These are phyloP conservation scores for Loxodonta africana DNA, from an alignment of 2,113 vertebrate species.

Conservation along the genomic window DNA sequence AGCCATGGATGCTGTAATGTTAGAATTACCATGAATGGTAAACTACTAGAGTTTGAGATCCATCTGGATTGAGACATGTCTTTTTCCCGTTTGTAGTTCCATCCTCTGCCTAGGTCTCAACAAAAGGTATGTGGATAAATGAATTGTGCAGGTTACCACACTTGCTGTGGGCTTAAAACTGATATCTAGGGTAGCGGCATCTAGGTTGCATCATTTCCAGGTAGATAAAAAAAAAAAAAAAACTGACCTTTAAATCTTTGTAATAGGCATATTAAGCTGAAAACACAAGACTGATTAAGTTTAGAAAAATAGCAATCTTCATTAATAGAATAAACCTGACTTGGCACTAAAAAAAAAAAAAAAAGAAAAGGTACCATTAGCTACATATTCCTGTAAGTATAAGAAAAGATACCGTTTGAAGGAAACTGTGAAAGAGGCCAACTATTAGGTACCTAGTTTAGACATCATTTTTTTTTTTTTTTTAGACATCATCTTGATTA, in stretches of 20 bases:
- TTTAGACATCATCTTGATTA: not conserved
- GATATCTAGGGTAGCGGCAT: not conserved
- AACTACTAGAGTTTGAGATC: not conserved
- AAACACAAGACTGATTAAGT: not conserved
- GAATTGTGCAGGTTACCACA: not conserved
- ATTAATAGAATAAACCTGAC: not conserved
- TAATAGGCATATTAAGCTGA: not conserved
- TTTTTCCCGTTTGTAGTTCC: not conserved
- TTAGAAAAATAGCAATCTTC: constrained; percentile 1
- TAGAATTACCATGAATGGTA: not conserved
- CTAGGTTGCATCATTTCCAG: not conserved
- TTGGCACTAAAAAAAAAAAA: too few relatives aligned
- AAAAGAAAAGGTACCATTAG: not conserved
- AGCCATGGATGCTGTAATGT: not conserved
- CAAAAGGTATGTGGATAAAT: not conserved
- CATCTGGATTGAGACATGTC: not conserved
- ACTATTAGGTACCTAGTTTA: not conserved
- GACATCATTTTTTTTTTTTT: not conserved
- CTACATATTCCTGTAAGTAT: too few relatives aligned
- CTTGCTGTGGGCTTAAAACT: not conserved
- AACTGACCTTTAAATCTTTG: not conserved
- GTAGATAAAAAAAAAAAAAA: not conserved
- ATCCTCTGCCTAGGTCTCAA: not conserved
- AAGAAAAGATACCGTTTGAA: not conserved
- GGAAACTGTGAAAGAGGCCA: constrained; percentile 27